Base-by-base conservation (phyloP, 2,888 invertebrate genomes). In the Dicyrtomina minuta region DNA sequence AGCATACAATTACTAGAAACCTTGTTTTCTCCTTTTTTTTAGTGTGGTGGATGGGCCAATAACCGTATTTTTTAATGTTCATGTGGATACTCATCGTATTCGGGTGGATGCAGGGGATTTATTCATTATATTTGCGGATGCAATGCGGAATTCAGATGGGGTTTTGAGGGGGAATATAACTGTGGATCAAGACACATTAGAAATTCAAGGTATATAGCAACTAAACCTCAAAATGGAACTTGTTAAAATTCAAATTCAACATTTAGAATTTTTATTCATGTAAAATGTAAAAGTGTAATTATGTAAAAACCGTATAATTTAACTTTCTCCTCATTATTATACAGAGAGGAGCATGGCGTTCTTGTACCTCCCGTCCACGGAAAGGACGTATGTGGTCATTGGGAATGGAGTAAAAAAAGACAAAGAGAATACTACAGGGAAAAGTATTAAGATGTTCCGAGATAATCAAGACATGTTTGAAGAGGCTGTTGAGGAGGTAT, bases 51-150 rank as follows among this genome's bases (percentile, higher is more conserved):
- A 86, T 46, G 86, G 88, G 69, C 90, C 91, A 72, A 84, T 92
- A 65, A 87, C 90, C 59, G 90, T 94, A 0, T 92, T 93, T 80
- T 93, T 94, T 81, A 92, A 92, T 80, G 85, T 93, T 66, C 88
- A 89, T 66, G 91, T 94, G 79, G 91, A 93, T 83, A 90, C 92
- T 6, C 79, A 79, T 24, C 79, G 80, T 64, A 79, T 81, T 41
- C 78, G 80, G 49, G 77, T 81, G 13, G 81, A 81, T 59, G 80
- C 81, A 17, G 80, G 88, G 15, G 91, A 92, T 79, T 85, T 92
- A 27, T 83, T 83, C 46, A 83, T 85, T 1, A 84, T 86, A 26
- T 83, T 87, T 0, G 82, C 84, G n/a, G 88, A 87, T 78, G 85
- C 74, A 6, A 55, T 77, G 24, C 43, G 73, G 15, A 72, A 66